A percentile compares a stretch with the other conserved stretches of the same genome.
Conservation (phyloP, 2,113 vertebrate genomes). For the Tilapia sparmanii region DNA sequence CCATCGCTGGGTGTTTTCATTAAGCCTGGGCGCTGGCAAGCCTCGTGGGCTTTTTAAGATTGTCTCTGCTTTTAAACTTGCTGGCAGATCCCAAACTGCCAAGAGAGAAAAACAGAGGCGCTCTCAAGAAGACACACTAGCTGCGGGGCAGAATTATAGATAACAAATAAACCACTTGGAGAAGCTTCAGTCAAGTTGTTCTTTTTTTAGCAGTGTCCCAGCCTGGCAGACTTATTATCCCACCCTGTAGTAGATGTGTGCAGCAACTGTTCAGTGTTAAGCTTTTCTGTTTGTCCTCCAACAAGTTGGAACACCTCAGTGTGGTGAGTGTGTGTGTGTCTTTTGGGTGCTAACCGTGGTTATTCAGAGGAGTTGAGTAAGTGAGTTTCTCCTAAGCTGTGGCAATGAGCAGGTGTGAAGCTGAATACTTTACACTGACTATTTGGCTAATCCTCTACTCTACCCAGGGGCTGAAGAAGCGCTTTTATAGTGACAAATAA, state of each 20-base stretch:
- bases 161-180: conserved; percentile 60
- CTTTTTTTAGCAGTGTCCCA: conserved; percentile 49
- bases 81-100: conserved; percentile 7
- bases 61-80: neutral
- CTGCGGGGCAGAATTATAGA: conserved; percentile 39
- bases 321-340: neutral
- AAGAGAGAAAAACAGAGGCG: neutral
- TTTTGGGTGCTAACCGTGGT: neutral
- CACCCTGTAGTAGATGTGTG: neutral
- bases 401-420: conserved; percentile 41
- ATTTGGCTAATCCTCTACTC: neutral
- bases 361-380: conserved; percentile 6
- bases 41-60: conserved; percentile 2
- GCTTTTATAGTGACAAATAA: conserved; percentile 27
- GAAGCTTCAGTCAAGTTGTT: conserved; percentile 29
- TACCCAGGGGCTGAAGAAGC: conserved; percentile 10
- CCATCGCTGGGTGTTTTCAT: conserved; percentile 29
- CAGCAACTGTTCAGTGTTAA: conserved; percentile 22
- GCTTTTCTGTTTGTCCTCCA: conserved; percentile 37
- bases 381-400: neutral
- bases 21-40: neutral
- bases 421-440: conserved; percentile 14
- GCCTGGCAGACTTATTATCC: conserved; percentile 23
- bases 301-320: conserved; percentile 53
- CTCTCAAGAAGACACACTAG: conserved; percentile 26